These are phyloP conservation scores for Agrochola litura DNA, from an alignment of 2,888 invertebrate genomes.

Conservation along the genomic window DNA sequence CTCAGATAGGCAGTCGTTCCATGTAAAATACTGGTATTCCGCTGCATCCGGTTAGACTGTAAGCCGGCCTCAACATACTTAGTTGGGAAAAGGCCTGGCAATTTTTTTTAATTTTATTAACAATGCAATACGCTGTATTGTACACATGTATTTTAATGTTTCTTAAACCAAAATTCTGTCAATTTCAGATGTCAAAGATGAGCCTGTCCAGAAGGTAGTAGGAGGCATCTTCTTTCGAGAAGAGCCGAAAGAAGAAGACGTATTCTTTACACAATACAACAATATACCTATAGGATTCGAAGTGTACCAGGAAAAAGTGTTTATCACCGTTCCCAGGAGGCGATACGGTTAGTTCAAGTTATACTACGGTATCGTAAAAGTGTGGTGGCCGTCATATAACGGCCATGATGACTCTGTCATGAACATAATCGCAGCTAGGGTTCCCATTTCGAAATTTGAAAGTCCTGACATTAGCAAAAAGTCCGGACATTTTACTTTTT, in stretches of 20 bases:
- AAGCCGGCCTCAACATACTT: background rate
- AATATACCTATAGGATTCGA: constrained; percentile 93
- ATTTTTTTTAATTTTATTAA: too few species aligned
- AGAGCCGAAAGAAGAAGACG: constrained; percentile 69
- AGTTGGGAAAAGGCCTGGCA: background rate
- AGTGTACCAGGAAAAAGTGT: constrained; percentile 91
- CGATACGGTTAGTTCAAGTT: constrained; percentile 82
- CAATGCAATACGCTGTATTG: too few species aligned
- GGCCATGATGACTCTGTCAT: too few species aligned
- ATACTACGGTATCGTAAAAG: too few species aligned
- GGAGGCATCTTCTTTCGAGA: constrained; percentile 67
- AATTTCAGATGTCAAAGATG: constrained; percentile 40
- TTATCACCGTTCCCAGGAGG: constrained; percentile 94
- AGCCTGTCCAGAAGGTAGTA: constrained; percentile 32
- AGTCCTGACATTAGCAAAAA: too few species aligned
- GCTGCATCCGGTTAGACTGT: background rate
- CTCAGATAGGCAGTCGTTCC: background rate
- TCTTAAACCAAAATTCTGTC: background rate
- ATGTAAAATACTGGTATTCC: background rate
- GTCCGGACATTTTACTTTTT: too few species aligned
- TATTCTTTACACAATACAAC: constrained; percentile 87
- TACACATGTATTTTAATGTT: too few species aligned
- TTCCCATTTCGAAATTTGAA: too few species aligned
- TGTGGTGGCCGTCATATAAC: too few species aligned
- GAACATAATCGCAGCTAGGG: too few species aligned